Base-by-base conservation (phyloP, 2,888 invertebrate species). In the Limnephilus marmoratus region DNA sequence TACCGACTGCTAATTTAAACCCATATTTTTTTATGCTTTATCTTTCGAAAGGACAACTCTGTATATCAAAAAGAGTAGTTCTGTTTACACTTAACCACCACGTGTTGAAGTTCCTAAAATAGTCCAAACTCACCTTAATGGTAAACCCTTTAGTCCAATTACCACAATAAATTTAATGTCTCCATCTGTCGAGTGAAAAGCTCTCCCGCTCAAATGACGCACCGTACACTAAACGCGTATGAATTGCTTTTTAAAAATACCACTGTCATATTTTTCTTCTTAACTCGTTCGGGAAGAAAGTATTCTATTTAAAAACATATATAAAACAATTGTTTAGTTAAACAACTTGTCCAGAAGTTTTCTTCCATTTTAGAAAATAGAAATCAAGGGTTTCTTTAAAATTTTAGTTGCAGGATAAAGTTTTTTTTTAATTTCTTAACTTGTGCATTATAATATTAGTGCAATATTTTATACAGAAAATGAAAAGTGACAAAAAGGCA, bases 131-230 rank as follows among this genome's bases (percentile, higher is more conserved):
- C 83, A 90, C 92, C 87, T 90, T 90, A 68, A 49, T 41, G 53
- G 41, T 37, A 90, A 93, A 92, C 93, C 93, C 93, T 93, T 93
- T 92, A 92, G 92, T 92, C 87, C 83, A 91, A 93, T 85, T 91
- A 85, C 91, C 34, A 91, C 91, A 93, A 93, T 93, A 93, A 93
- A 93, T 93, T 92, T 90, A 41, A 91, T 53, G 83, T 81, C 89
- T 89, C 89, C 93, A 92, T 92, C 93, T 93, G 93, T 91, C 41
- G 15, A 45, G 81, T 41, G 90, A 92, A 90, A 90, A 92, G 68
- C 68, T 37, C 90, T 90, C 81, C 49, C 82, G 81, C 45, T 86
- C 80, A 87, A 87, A 87, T 53, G 53, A 87, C 49, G 87, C 87
- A 49, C 45, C 87, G 53, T 29, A 53, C 53, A 81, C 80, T 81